phyloP scores from a whole-genome alignment of 2,113 vertebrate species.

The Scopus umbretta region DNA sequence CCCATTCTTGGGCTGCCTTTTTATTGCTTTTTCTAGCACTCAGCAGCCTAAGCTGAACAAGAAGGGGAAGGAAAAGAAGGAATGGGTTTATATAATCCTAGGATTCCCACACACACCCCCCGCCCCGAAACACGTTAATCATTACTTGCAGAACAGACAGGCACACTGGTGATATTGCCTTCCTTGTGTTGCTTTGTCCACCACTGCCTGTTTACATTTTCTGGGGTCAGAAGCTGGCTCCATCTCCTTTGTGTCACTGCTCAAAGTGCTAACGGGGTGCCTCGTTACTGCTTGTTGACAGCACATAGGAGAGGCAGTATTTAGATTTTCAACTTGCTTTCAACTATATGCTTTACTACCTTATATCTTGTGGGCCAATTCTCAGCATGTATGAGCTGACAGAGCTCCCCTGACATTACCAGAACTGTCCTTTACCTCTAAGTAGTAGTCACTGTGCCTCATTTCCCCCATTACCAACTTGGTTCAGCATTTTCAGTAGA shows the following conservation, averaged over 20 bases:
- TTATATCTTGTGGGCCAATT: not conserved
- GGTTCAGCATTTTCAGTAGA: not conserved
- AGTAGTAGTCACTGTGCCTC: not conserved
- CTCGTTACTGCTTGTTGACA: accelerated
- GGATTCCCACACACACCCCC: too few relatives aligned
- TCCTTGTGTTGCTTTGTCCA: not conserved
- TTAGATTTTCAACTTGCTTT: not conserved
- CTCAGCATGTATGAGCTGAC: not conserved
- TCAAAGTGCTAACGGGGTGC: not conserved
- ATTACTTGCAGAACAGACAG: not conserved
- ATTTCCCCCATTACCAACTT: not conserved
- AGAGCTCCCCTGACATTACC: not conserved
- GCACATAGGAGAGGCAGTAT: not conserved
- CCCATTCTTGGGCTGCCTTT: not conserved
- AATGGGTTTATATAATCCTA: too few relatives aligned
- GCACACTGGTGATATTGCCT: accelerated
- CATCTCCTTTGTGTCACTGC: not conserved
- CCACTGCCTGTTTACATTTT: not conserved
- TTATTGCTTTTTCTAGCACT: not conserved
- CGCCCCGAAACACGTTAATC: too few relatives aligned
- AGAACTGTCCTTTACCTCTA: not conserved
- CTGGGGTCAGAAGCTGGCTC: not conserved
- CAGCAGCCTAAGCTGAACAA: not conserved
- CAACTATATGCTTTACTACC: not conserved
- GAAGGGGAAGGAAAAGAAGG: not conserved